These are phyloP conservation scores for Drosophila mojavensis DNA, from an alignment of 1,140 invertebrate species.

Conservation along the genomic window DNA sequence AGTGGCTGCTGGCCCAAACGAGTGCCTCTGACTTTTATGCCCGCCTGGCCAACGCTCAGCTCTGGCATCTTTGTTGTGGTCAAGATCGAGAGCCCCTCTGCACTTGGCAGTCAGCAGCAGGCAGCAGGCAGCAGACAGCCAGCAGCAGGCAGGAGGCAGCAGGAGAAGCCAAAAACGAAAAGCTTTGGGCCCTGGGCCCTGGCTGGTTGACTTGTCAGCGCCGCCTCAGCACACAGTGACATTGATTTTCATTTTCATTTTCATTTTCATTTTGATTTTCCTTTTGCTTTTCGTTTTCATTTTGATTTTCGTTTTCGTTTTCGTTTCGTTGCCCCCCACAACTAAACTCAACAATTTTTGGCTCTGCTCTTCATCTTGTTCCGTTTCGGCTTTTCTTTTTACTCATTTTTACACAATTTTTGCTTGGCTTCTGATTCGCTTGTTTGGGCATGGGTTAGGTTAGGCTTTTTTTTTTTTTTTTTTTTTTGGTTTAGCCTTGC, in stretches of 20 bases:
- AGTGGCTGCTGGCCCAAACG: conserved; percentile 12
- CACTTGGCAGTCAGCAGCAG: conserved; percentile 9
- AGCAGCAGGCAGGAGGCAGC: not conserved
- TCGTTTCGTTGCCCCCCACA: conserved; percentile 46
- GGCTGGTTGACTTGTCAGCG: conserved; percentile 44
- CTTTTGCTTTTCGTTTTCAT: no score
- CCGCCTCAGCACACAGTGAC: conserved; percentile 46
- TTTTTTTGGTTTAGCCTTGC: conserved; percentile 12
- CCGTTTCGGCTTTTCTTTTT: not conserved
- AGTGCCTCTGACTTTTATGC: conserved; percentile 54
- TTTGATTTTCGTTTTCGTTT: conserved; percentile 33
- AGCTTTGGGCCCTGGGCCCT: no score
- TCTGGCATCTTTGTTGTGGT: conserved; percentile 41
- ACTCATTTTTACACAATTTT: not conserved
- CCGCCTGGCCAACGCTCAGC: conserved; percentile 27
- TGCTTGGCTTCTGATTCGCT: conserved; percentile 26
- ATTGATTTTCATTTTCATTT: conserved; percentile 65
- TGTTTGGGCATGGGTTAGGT: conserved; percentile 14
- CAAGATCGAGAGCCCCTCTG: conserved; percentile 42
- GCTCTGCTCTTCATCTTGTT: conserved; percentile 26
- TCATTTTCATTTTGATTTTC: no score
- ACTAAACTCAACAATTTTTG: conserved; percentile 42
- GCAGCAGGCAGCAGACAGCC: not conserved
- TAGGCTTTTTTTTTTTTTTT: not conserved
- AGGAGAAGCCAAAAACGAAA: no score